Base-by-base conservation (phyloP, 1,140 invertebrate genomes). In the Cardiocondyla obscurior region DNA sequence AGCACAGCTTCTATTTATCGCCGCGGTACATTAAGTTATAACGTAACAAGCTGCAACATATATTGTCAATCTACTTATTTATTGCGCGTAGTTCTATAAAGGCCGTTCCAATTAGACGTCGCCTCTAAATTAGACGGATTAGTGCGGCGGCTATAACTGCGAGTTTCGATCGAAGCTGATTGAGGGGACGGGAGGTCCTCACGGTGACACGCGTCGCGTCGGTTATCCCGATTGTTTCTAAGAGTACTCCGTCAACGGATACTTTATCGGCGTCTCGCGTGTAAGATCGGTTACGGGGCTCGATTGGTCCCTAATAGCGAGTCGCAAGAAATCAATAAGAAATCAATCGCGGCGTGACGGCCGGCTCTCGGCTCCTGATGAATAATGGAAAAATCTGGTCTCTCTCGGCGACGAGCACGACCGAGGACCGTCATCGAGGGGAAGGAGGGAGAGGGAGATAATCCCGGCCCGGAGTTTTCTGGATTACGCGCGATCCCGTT, bases 311-410 rank as follows among this genome's bases (percentile, higher is more conserved):
- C 77, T 88, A 88, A 88, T 88, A 85, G 86, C 77, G 70, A 60
- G 58, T 33, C 39, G 49, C 76, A 88, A 88, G 86, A 88, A 88
- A 87, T 79, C 85, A 64, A 85, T 82, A 88, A 88, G 85, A 85
- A 87, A 87, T 81, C 85, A 65, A 87, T 87, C 85, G 70, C 28
- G 58, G 79, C 81, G 86, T 85, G 83, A 85, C 85, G 69, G 70
- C 72, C 70, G 70, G 77, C 73, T 33, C 74, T 44, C 39, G 44
- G 8, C 65, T 64, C 39, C 55, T 77, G 72, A 87, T 88, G 86
- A 88, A 88, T 88, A 88, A 88, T 88, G 86, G 85, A 88, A 82
- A 88, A 88, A 87, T 88, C 77, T 67, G 33, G 19, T 84, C 64
- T 73, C 53, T 58, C 67, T 62, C n/a, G n/a, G n/a, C n/a, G n/a